Conservation (phyloP, 2,888 invertebrate species). For the Drosophila niveifrons region DNA sequence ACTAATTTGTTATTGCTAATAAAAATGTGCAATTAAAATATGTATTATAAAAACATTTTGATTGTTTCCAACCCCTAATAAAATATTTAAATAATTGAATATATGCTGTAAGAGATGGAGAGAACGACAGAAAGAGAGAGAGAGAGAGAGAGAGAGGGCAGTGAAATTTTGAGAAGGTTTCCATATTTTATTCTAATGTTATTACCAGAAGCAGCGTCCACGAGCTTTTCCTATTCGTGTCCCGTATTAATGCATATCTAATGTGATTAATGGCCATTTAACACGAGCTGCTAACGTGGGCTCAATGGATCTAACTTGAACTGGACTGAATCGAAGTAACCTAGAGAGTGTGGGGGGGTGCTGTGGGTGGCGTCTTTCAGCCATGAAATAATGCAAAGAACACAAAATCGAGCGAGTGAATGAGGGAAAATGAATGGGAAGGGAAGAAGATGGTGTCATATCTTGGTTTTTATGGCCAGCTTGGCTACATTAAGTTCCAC, state of each 20-base stretch:
- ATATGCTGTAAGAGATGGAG: not conserved
- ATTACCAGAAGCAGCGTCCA: conserved; percentile 25
- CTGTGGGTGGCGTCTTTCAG: conserved; percentile 50
- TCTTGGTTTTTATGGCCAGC: conserved; percentile 51
- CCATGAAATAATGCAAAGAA: conserved; percentile 1
- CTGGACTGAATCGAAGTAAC: too few relatives aligned
- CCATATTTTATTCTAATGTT: conserved; percentile 9
- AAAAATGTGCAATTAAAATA: not conserved
- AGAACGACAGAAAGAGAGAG: not conserved
- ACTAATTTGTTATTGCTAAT: too few relatives aligned
- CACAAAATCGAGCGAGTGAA: too few relatives aligned
- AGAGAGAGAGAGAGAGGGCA: not conserved
- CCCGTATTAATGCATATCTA: conserved; percentile 72
- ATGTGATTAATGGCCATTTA: conserved; percentile 82
- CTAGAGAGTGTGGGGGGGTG: conserved; percentile 10
- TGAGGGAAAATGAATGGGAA: not conserved
- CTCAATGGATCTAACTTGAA: conserved; percentile 17
- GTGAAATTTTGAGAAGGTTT: not conserved
- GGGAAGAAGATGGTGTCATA: conserved; percentile 42
- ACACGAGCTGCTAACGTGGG: conserved; percentile 69
- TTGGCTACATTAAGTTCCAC: conserved; percentile 74
- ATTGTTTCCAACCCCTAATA: not conserved
- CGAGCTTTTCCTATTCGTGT: conserved; percentile 23
- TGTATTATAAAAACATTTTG: not conserved
- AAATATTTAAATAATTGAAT: not conserved